Base-by-base conservation (phyloP, 1,140 invertebrate genomes). In the Drosophila pruinosa region DNA sequence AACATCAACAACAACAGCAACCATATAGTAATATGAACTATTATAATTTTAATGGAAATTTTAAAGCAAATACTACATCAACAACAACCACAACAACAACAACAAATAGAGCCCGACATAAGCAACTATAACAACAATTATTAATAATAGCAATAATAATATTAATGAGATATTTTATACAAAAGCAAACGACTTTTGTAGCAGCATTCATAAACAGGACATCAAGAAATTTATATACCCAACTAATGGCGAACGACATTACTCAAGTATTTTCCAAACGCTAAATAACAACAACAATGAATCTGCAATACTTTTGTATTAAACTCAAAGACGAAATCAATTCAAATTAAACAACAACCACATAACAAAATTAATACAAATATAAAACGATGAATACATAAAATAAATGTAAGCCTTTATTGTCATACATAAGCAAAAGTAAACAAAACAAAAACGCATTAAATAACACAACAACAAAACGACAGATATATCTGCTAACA, bases 41-140 rank as follows among this genome's bases (percentile, higher is more conserved):
- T 80, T 82, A 75, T 72, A 78, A 86, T 89, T 89, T 81, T 75
- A 89, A 86, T 89, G 75, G 75, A 78, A 89, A 86, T 77, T 89
- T 88, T 85, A 91, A 80, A 75, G 62, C 78, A 73, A 71, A 65
- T 59, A 78, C 53, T 67, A 75, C 70, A 75, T 71, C 59, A 71
- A 61, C 50, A 64, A 64, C 62, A 62, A 72, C 38, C 52, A 54
- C 63, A 71, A 58, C 53, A 61, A 50, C 72, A 67, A 36, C 62
- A 67, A 67, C 58, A 54, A 80, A 56, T 54, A 76, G 47, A 68
- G 43, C 50, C 61, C 63, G 63, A 73, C 56, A 78, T 47, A 54
- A 68, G 38, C 58, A 62, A 70, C 71, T 48, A 77, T 67, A 69
- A 74, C 53, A 78, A 72, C 15, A 72, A 58, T 31, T 58, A 38